Evolutionary conservation across 1,140 invertebrate species (phyloP).

Genomic region (Oedothorax gibbosus): DNA sequence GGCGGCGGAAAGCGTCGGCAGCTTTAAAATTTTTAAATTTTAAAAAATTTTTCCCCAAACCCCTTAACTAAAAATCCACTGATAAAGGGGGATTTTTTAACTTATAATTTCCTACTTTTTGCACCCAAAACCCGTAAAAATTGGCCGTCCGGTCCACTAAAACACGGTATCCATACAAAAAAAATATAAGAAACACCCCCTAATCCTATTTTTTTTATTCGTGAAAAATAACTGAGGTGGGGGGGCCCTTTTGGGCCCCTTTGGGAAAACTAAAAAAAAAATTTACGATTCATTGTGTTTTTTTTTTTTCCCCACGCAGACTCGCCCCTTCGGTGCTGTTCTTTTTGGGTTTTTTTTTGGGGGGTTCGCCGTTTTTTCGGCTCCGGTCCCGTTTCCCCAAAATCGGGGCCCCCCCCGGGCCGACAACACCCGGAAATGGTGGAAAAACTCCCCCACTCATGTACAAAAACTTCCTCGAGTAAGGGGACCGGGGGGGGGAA

Average conservation of each 20-base stretch:
- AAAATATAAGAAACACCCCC: not conserved
- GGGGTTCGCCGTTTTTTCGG: constrained; percentile 51
- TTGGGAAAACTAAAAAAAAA: too few relatives aligned
- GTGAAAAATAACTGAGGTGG: too few relatives aligned
- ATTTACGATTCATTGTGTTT: not conserved
- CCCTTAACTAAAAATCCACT: too few relatives aligned
- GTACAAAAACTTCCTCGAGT: constrained; percentile 81
- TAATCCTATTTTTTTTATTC: too few relatives aligned
- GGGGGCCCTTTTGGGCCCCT: not conserved
- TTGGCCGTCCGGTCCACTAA: too few relatives aligned
- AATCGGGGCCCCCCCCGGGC: constrained; percentile 47
- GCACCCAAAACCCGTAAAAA: too few relatives aligned
- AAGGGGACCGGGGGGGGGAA: constrained; percentile 68
- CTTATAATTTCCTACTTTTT: too few relatives aligned
- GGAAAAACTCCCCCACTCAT: constrained; percentile 62
- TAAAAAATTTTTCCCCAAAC: too few relatives aligned
- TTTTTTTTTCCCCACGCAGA: not conserved
- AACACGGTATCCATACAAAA: too few relatives aligned
- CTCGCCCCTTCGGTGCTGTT: constrained; percentile 37
- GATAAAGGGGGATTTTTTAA: too few relatives aligned
- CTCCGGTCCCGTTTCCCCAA: constrained; percentile 61
- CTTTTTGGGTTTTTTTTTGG: constrained; percentile 44
- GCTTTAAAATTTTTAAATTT: too few relatives aligned
- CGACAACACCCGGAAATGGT: constrained; percentile 54
- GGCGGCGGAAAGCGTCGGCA: too few relatives aligned